These are phyloP conservation scores for Calameuta pallipes DNA, from an alignment of 2,888 invertebrate genomes.

Conservation along the genomic window DNA sequence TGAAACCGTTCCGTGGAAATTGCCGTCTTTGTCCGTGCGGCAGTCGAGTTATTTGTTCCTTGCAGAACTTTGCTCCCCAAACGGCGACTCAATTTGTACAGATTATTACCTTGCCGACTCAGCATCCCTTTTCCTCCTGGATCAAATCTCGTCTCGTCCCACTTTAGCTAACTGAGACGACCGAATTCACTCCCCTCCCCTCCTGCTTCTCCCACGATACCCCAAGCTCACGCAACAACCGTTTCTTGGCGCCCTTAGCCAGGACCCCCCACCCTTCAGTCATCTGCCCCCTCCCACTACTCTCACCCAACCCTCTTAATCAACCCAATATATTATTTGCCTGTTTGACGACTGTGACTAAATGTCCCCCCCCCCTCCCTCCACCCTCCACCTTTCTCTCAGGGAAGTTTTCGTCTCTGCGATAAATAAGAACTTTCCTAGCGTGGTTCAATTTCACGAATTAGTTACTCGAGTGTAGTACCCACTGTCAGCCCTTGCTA, in stretches of 20 bases:
- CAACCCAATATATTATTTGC: constrained; percentile 24
- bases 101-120: constrained; percentile 19
- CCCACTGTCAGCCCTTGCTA: not conserved
- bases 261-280: not conserved
- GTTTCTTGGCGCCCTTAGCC: not conserved
- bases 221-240: not conserved
- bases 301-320: constrained; percentile 11
- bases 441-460: constrained; percentile 1
- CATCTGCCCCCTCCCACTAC: not conserved
- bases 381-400: not conserved
- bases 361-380: not conserved
- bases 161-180: not conserved
- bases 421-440: constrained; percentile 7
- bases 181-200: not conserved
- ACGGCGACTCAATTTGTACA: constrained; percentile 23
- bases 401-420: not conserved
- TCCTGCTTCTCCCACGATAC: no score
- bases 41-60: constrained; percentile 20
- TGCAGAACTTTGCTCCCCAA: constrained; percentile 11
- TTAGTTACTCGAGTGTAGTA: not conserved
- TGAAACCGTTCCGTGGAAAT: constrained; percentile 9
- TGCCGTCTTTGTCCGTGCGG: constrained; percentile 15
- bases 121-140: not conserved
- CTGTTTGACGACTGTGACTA: constrained; percentile 24
- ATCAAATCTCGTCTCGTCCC: not conserved